Percentiles rank a stretch among this genome's conserved stretches.
Conservation (phyloP, 1,140 invertebrate genomes). For the Drosophila bocki region DNA sequence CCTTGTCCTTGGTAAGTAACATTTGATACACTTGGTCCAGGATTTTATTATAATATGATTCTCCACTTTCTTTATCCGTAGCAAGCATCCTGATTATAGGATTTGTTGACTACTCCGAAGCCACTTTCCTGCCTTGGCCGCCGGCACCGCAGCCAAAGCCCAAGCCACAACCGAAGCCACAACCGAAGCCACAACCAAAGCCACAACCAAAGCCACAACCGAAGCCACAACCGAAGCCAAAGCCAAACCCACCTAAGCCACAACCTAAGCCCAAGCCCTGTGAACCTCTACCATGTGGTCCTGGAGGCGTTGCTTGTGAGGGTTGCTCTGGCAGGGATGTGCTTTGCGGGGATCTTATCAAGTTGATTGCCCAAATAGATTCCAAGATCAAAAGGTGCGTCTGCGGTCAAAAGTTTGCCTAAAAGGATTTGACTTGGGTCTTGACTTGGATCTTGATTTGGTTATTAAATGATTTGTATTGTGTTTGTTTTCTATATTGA, state of each 20-base stretch:
- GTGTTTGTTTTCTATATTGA: background rate
- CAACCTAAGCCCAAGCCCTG: background rate
- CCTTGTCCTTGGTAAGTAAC: conserved; percentile 2
- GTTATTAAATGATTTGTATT: background rate
- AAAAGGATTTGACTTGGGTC: background rate
- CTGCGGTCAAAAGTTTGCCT: background rate
- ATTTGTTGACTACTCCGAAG: background rate
- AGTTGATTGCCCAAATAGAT: background rate
- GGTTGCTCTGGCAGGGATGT: background rate
- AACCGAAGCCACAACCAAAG: background rate
- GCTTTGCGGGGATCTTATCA: conserved; percentile 4
- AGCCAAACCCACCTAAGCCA: background rate
- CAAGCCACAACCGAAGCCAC: background rate
- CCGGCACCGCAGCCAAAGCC: background rate
- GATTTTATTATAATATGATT: background rate
- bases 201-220: background rate
- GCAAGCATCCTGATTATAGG: conserved; percentile 13
- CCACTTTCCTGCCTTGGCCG: background rate
- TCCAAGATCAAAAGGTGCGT: background rate
- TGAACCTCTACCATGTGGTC: background rate
- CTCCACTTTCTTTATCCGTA: background rate
- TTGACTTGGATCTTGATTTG: background rate
- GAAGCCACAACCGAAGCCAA: background rate
- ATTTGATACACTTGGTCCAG: too few species aligned
- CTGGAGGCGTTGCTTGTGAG: conserved; percentile 1